Evolutionary conservation across 2,797 vertebrate species (phyloP).

Genomic region (Pitangus sulphuratus): DNA sequence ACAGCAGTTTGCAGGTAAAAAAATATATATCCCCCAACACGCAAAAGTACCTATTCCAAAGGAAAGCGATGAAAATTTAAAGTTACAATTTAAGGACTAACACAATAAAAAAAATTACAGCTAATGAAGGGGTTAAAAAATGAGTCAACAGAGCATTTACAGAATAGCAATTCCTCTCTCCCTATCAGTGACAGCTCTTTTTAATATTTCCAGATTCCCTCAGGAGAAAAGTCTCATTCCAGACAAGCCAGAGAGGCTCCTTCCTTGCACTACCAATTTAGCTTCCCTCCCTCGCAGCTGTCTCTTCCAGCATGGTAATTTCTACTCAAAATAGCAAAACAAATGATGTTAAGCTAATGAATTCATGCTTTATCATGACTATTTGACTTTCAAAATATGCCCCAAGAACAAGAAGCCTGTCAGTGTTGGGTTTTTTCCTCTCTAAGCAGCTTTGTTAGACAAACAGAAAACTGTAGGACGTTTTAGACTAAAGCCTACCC

Average conservation of each 20-base stretch:
- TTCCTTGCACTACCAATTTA: not conserved
- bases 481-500: not conserved
- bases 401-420: not conserved
- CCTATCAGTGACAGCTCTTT: not conserved
- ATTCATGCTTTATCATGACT: not conserved
- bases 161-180: not conserved
- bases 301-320: not conserved
- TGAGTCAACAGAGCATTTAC: not conserved
- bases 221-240: not conserved
- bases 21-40: not conserved
- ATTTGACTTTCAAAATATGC: not conserved
- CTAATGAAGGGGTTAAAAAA: not conserved
- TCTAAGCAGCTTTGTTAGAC: not conserved
- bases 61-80: not conserved
- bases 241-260: not conserved
- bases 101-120: not conserved
- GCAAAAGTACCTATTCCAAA: not conserved
- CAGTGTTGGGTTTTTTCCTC: not conserved
- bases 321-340: conserved; percentile 7
- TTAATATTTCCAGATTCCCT: not conserved
- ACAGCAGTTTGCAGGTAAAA: not conserved
- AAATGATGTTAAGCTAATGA: not conserved
- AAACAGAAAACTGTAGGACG: not conserved
- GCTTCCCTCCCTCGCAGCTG: not conserved
- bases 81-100: not conserved